A percentile compares a stretch with the other conserved stretches of the same genome.
phyloP scores from a whole-genome alignment of 2,888 invertebrate species.

The Tachina lurida region DNA sequence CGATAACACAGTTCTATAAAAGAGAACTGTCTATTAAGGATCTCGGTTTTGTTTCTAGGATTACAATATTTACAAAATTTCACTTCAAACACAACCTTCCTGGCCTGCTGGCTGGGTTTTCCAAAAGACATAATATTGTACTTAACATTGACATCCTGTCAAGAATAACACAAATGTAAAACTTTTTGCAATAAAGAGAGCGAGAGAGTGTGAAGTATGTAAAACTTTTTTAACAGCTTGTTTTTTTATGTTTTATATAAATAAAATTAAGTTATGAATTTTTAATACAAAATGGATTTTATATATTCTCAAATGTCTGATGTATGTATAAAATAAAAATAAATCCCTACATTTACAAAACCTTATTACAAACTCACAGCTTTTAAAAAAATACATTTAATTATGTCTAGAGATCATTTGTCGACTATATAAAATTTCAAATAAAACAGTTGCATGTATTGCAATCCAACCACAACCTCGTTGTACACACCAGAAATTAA shows the following conservation, averaged over 20 bases:
- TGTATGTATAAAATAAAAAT: background rate
- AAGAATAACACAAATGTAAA: background rate
- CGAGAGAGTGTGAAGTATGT: too few species aligned
- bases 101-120: background rate
- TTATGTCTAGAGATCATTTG: background rate
- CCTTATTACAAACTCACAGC: too few species aligned
- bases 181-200: background rate
- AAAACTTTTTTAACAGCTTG: too few species aligned
- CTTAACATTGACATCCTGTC: constrained; percentile 1
- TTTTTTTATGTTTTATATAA: too few species aligned
- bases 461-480: constrained; percentile 25
- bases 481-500: background rate
- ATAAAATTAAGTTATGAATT: background rate
- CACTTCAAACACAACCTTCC: too few species aligned
- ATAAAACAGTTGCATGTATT: background rate
- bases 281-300: background rate
- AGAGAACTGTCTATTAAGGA: too few species aligned
- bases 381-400: background rate
- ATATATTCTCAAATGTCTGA: too few species aligned
- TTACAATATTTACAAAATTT: too few species aligned
- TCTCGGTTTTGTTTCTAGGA: too few species aligned
- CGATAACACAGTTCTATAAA: too few species aligned
- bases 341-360: too few species aligned
- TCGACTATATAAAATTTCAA: background rate
- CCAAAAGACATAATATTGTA: background rate